phyloP scores from a whole-genome alignment of 1,140 invertebrate genomes.

The Tenebrio molitor region DNA sequence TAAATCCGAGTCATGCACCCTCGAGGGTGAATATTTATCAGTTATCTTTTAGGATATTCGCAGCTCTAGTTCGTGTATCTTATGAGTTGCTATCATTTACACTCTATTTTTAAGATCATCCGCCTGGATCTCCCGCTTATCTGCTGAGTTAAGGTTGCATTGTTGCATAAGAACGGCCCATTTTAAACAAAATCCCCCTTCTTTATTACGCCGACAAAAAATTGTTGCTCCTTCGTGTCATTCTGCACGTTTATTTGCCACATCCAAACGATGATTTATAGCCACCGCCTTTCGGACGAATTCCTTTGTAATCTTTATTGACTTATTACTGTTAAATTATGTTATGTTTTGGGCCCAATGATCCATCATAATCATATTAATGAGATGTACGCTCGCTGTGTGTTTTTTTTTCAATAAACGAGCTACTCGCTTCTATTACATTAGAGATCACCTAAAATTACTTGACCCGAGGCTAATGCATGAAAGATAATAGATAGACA shows the following conservation, averaged over 20 bases:
- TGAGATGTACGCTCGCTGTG: slow-evolving; percentile 11
- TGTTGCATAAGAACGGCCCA: slow-evolving; percentile 3
- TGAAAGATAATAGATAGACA: slow-evolving; percentile 16
- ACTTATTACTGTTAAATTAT: slow-evolving; percentile 39
- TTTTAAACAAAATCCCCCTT: not conserved
- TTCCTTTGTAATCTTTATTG: slow-evolving; percentile 30
- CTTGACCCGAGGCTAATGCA: slow-evolving; percentile 3
- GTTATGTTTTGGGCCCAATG: slow-evolving; percentile 20
- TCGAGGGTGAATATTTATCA: slow-evolving; percentile 53
- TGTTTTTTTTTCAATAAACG: slow-evolving; percentile 27
- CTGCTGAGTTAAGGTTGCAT: slow-evolving; percentile 9
- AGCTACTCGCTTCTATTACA: not conserved
- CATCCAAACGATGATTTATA: slow-evolving; percentile 19
- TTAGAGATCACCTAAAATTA: slow-evolving; percentile 37
- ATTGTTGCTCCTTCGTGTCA: not conserved
- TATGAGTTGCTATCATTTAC: slow-evolving; percentile 56
- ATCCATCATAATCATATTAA: slow-evolving; percentile 38
- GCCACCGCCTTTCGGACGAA: not conserved
- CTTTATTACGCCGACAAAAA: not conserved
- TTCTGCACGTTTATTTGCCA: not conserved
- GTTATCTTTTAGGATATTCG: slow-evolving; percentile 33
- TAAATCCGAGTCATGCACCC: slow-evolving; percentile 42
- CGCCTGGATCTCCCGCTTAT: slow-evolving; percentile 10
- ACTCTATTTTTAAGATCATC: slow-evolving; percentile 53
- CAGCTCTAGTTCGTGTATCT: slow-evolving; percentile 48